Evolutionary conservation across 2,888 invertebrate species (phyloP), one percentile per base, ranked within the genome.

Genomic region (Trichopoda pennipes): DNA sequence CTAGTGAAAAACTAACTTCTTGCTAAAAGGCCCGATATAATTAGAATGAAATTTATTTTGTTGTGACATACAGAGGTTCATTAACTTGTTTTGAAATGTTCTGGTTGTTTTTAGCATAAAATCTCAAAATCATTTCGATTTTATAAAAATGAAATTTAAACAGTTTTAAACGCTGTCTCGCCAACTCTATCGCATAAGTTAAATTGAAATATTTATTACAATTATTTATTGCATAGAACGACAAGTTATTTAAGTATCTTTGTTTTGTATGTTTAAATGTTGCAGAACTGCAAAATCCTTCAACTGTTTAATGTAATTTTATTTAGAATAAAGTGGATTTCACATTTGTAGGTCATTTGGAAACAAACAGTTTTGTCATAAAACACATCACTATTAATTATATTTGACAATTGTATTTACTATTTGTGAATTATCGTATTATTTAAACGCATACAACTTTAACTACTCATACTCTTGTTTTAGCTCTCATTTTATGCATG

Each of bases 311-410:
- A 17, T 16, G 7, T 8, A 21, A 68, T 68, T 68, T 55, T 28
- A 28, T 28, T 28, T 28, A 28, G 28, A 4, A 28, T 28, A 4
- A 6, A 28, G 7, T 49, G 9, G 9, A 35, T 38, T 70, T 23
- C 38, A 53, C 17, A 35, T 75, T 75, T 75, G 75, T 75, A 68
- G 75, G 75, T 68, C 66, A 75, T 75, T 68, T 42, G 38, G 23
- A 51, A 75, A 60, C 56, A 74, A 64, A 47, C 28, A 53, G n/a
- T 72, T 72, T 72, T 72, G 51, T 61, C 51, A 42, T 66, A 19
- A 58, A 51, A 14, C 42, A 66, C 42, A 66, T 75, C 58, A 38
- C 58, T 23, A 60, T 58, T 66, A 75, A 75, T 68, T 75, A 58
- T 8, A 58, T 16, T 42, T 75, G 66, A 60, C 66, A 75, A 66